Evolutionary conservation across 2,888 invertebrate genomes (phyloP), one percentile per base, ranked within the genome.

Genomic region (Portevinia maculata): DNA sequence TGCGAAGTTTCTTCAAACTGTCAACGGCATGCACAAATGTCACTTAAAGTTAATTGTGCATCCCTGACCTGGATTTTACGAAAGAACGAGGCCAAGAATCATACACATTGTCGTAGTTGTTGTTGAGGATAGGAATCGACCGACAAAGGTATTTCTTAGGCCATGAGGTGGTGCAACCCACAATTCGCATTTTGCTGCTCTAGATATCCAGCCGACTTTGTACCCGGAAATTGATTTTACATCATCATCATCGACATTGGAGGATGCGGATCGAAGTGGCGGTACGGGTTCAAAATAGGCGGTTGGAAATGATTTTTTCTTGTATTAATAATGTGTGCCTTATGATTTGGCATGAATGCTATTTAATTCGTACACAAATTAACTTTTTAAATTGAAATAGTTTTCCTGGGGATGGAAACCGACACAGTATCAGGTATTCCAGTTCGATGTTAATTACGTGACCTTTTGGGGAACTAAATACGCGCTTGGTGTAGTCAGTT

Each of bases 211-310:
- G 28, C n/a, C 67, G 60, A 64, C 44, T 71, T n/a, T n/a, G n/a
- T n/a, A n/a, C n/a, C 65, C 79, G 79, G 79, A 79, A 73, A 79
- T 79, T 79, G 79, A 79, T 79, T 79, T 73, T 79, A 60, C 73
- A 79, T 73, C 79, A 67, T 60, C 71, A 71, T 65, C 59, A 52
- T 19, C 50, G 32, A 9, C 37, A 30, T 24, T 21, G 48, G n/a
- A n/a, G n/a, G n/a, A n/a, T n/a, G n/a, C n/a, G n/a, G n/a, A n/a
- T 53, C 34, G 48, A 8, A 17, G 30, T 6, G 4, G 52, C 0
- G 19, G 6, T 11, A n/a, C 46, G 8, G 13, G 34, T 30, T 37
- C 34, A 11, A 41, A 59, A 74, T 46, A n/a, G 41, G 60, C 24
- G 3, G 28, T 39, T 60, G 60, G 46, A 73, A 67, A 73, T 59